Percentiles rank a stretch among this genome's conserved stretches.
Evolutionary conservation across 1,140 invertebrate genomes (phyloP).

Genomic region (Apis florea): DNA sequence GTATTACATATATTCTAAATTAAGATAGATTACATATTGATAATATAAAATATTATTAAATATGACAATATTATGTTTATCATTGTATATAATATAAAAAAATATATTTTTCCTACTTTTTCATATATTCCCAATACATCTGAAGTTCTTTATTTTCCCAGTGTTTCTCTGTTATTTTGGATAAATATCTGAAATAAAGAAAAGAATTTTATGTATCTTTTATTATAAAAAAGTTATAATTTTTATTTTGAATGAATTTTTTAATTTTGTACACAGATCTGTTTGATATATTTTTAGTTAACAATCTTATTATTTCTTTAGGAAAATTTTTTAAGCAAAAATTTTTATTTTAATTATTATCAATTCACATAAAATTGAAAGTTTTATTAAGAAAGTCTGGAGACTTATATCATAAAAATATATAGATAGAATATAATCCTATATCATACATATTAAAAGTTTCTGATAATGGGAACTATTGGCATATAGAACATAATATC

Average conservation of each 20-base stretch:
- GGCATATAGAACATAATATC: constrained; percentile 53
- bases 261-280: neutral
- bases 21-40: too few relatives aligned
- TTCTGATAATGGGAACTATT: constrained; percentile 65
- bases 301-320: neutral
- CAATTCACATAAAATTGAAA: constrained; percentile 4
- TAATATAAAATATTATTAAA: neutral
- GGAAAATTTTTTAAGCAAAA: neutral
- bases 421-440: constrained; percentile 37
- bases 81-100: constrained; percentile 2
- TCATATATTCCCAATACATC: constrained; percentile 59
- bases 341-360: neutral
- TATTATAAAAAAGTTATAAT: neutral
- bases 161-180: constrained; percentile 71
- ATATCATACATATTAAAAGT: constrained; percentile 56
- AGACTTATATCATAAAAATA: constrained; percentile 27
- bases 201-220: neutral
- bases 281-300: neutral
- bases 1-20: constrained; percentile 2
- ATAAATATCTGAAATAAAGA: constrained; percentile 74
- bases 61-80: neutral
- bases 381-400: constrained; percentile 9
- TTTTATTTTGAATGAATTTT: neutral
- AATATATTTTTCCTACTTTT: constrained; percentile 52
- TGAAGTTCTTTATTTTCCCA: constrained; percentile 81